phyloP scores from a whole-genome alignment of 2,113 vertebrate genomes.

The Dipodomys merriami region DNA sequence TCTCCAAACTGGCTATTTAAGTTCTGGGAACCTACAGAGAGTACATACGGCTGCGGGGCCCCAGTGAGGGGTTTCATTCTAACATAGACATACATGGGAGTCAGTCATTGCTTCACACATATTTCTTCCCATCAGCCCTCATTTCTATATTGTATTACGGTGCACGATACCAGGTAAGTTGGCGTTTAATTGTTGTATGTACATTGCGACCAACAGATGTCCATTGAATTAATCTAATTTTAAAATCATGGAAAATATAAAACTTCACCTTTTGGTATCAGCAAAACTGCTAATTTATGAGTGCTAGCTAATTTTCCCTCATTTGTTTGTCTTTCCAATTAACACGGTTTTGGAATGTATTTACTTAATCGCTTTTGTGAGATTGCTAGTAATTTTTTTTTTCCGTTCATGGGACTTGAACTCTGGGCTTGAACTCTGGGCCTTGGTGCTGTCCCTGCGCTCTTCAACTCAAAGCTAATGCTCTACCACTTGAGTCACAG shows the following conservation, averaged over 20 bases:
- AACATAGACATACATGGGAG: background rate
- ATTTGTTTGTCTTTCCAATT: slow-evolving; percentile 1
- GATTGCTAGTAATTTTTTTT: background rate
- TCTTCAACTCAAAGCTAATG: too few relatives aligned
- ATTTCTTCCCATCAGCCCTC: background rate
- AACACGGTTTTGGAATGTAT: slow-evolving; percentile 2
- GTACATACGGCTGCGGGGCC: background rate
- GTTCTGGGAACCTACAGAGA: background rate
- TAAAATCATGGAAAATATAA: background rate
- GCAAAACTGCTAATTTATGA: background rate
- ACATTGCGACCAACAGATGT: background rate
- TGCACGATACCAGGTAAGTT: background rate
- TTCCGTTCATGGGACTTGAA: too few relatives aligned
- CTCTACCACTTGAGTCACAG: too few relatives aligned
- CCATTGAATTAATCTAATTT: background rate
- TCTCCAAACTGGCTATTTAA: background rate
- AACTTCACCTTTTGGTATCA: background rate
- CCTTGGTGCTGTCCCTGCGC: too few relatives aligned
- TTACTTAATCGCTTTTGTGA: slow-evolving; percentile 24
- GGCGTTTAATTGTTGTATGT: background rate
- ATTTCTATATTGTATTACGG: background rate
- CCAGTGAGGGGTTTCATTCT: background rate
- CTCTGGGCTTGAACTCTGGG: too few relatives aligned
- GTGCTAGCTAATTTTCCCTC: background rate
- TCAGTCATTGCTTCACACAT: background rate